A percentile compares a stretch with the other conserved stretches of the same genome.
Evolutionary conservation across 1,140 invertebrate species (phyloP).

Genomic region (Hylyphantes graminicola): DNA sequence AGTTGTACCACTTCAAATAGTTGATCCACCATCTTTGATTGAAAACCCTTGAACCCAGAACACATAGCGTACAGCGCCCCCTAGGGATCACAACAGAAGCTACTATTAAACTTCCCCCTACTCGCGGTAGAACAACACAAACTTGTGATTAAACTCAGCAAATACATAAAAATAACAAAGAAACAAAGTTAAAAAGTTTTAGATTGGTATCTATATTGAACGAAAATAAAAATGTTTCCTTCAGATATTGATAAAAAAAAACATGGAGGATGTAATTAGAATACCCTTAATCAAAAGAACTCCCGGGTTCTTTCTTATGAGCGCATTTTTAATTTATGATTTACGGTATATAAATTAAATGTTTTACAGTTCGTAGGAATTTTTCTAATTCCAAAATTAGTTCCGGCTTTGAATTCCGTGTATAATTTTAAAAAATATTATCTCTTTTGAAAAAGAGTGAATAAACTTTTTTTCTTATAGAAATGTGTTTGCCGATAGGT

Average conservation of each 20-base stretch:
- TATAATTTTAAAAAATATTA: no score
- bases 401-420: constrained; percentile 8
- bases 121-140: constrained; percentile 9
- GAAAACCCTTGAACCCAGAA: constrained; percentile 34
- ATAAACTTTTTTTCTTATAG: no score
- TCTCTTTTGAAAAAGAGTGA: no score
- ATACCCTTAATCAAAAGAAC: constrained; percentile 45
- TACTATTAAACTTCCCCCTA: constrained; percentile 30
- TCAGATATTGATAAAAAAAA: constrained; percentile 19
- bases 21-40: constrained; percentile 43
- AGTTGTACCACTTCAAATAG: constrained; percentile 47
- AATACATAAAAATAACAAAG: constrained; percentile 23
- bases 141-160: constrained; percentile 35
- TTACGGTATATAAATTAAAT: constrained; percentile 23
- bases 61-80: background rate
- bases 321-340: constrained; percentile 5
- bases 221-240: constrained; percentile 3
- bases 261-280: constrained; percentile 31
- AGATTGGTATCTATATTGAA: constrained; percentile 34
- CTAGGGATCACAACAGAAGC: constrained; percentile 23
- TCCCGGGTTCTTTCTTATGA: background rate
- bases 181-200: constrained; percentile 18
- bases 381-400: constrained; percentile 7
- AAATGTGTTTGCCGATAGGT: no score
- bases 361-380: constrained; percentile 3